Evolutionary conservation across 2,113 vertebrate species (phyloP), one percentile per base, ranked within the genome.

Genomic region (Drymodes brunneopygia): DNA sequence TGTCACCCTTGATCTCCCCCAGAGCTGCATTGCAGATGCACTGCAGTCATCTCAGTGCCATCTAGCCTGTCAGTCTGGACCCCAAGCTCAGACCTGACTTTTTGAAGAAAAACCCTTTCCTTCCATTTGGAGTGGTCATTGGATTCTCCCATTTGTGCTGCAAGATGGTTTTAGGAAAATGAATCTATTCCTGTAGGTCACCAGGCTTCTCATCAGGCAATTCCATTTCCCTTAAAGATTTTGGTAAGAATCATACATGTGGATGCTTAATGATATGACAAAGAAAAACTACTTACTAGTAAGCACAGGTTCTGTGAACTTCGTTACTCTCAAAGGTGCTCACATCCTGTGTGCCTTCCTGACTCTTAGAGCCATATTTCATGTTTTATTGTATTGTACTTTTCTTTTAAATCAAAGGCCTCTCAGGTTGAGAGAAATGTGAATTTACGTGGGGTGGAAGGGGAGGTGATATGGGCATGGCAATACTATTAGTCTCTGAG

Each of bases 141-240:
- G 56, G 17, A 62, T 53, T 88, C 29, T 54, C 10, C 17, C 33
- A 3, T 71, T 81, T 42, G 48, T 54, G 31, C 15, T 92, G 38
- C 67, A 57, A 57, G 31, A 17, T 8, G 19, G 4, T 45, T 9
- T 73, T 47, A 64, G 47, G 48, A 77, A 54, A 42, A 35, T 19
- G 13, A 54, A 20, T 40, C 5, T 47, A 57, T 65, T 78, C 16
- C n/a, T 0, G 0, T n/a, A 48, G 24, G 31, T 54, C 17, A 54
- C 12, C 10, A 54, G 25, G 35, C 42, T 74, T 81, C n/a, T 81
- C 17, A 65, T 61, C 31, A 70, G 48, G 25, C 29, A 81, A 7
- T 25, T 3, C 3, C 14, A 15, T 70, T 73, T 81, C 11, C 44
- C 23, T 70, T 57, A 40, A n/a, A 70, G 8, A 11, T 29, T 21